Base-by-base conservation (phyloP, 2,888 invertebrate genomes). In the Hesperia comma region DNA sequence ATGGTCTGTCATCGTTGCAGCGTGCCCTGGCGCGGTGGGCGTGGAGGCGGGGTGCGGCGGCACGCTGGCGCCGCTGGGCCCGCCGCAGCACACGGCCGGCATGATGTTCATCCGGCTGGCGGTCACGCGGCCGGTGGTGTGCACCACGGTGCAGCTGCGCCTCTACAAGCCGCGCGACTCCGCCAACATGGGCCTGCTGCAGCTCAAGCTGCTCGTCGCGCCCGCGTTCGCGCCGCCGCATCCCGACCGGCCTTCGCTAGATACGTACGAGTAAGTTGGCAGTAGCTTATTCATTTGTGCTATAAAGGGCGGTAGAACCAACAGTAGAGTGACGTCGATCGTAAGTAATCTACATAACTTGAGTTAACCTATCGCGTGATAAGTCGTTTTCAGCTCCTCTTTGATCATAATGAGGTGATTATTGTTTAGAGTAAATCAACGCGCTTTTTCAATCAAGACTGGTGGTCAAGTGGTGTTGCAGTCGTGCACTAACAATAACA, bases 21-120 rank as follows among this genome's bases (percentile, higher is more conserved):
- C 98, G 0, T 98, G 98, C 77, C 98, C 98, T 0, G 96, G 97
- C 57, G 97, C 97, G 4, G 97, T 98, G 21, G 96, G 97, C 12
- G 91, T 98, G 68, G 98, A 98, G 86, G 95, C 97, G 0, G 94
- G 97, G 0, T 97, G 97, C 85, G 96, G 96, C 67, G 96, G 95
- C 56, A 95, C 96, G 6, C 92, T 97, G 32, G 95, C 96, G 2
- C 98, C 98, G 2, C 95, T 98, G 33, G 96, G 97, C 71, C 95
- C 97, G 21, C 98, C 98, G 0, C 94, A 97, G 84, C 95, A 95
- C 72, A 98, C 98, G 3, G 96, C 97, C 70, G 98, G 98, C 68
- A 95, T 97, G 90, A 97, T 97, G 0, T 96, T 95, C 83, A 98
- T 98, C 81, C 95, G 97, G 61, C 93, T 98, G 21, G 96, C 96